A percentile compares a stretch with the other conserved stretches of the same genome.
Evolutionary conservation across 2,797 vertebrate species (phyloP).

Genomic region (Anguilla anguilla): DNA sequence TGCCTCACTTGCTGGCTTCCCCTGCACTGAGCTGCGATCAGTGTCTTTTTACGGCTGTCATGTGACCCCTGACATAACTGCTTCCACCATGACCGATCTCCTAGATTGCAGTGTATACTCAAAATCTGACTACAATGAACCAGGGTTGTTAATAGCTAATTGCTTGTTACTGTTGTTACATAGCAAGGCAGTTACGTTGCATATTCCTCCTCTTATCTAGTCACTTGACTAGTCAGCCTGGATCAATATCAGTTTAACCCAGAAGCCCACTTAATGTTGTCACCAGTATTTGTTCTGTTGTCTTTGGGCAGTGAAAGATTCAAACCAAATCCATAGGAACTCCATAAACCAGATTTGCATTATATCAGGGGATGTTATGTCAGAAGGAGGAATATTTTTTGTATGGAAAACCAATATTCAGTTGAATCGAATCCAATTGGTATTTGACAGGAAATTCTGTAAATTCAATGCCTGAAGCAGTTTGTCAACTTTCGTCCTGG

Average conservation of each 20-base stretch:
- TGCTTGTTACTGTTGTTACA: neutral
- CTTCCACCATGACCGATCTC: neutral
- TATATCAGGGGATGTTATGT: neutral
- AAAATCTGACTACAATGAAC: neutral
- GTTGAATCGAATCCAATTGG: too few relatives aligned
- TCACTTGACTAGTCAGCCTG: neutral
- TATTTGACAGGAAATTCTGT: too few relatives aligned
- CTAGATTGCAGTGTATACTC: neutral
- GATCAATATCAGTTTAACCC: neutral
- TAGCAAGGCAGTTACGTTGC: neutral
- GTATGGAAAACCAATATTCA: neutral
- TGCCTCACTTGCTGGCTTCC: neutral
- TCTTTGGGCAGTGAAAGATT: neutral
- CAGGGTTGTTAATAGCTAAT: neutral
- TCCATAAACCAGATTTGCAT: neutral
- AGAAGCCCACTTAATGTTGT: neutral
- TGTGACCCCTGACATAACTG: neutral
- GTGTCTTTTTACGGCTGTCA: neutral
- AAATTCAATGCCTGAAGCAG: neutral
- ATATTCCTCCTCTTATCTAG: neutral
- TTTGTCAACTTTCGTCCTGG: too few relatives aligned
- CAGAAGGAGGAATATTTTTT: neutral
- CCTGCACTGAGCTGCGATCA: neutral
- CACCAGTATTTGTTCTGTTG: neutral
- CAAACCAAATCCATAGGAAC: neutral